Percentiles rank a stretch among this genome's conserved stretches.
Conservation (phyloP, 2,113 vertebrate genomes). For the Aegotheles bennettii region DNA sequence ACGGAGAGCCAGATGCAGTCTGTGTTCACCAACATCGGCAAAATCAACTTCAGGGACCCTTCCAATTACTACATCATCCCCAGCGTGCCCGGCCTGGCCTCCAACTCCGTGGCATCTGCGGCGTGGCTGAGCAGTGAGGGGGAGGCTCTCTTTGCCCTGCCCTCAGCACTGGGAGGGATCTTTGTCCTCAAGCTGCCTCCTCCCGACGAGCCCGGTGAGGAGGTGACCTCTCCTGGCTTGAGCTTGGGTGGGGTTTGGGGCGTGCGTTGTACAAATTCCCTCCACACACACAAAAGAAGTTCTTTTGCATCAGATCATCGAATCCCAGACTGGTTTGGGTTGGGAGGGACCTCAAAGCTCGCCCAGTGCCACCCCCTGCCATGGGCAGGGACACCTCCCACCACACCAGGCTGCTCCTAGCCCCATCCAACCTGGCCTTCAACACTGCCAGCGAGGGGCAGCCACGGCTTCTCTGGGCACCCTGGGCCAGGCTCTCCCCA, state of each 20-base stretch:
- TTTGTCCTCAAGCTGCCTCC: conserved; percentile 85
- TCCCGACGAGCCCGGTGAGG: conserved; percentile 77
- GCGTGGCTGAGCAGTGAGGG: conserved; percentile 88
- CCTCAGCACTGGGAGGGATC: conserved; percentile 83
- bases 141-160: conserved; percentile 87
- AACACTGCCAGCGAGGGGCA: no score
- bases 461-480: no score
- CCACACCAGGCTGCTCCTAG: no score
- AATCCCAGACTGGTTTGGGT: no score
- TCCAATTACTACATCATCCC: conserved; percentile 80
- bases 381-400: no score
- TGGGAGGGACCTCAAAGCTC: no score
- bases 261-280: fast-evolving
- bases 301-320: fast-evolving
- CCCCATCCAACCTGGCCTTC: no score
- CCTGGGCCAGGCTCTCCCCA: no score
- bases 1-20: conserved; percentile 91
- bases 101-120: conserved; percentile 59
- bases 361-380: no score
- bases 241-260: fast-evolving
- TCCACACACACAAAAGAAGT: neutral
- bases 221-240: neutral
- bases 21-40: conserved; percentile 87
- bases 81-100: conserved; percentile 62
- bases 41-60: conserved; percentile 83